Base-by-base conservation (phyloP, 2,113 vertebrate genomes). In the Micronycteris hirsuta region DNA sequence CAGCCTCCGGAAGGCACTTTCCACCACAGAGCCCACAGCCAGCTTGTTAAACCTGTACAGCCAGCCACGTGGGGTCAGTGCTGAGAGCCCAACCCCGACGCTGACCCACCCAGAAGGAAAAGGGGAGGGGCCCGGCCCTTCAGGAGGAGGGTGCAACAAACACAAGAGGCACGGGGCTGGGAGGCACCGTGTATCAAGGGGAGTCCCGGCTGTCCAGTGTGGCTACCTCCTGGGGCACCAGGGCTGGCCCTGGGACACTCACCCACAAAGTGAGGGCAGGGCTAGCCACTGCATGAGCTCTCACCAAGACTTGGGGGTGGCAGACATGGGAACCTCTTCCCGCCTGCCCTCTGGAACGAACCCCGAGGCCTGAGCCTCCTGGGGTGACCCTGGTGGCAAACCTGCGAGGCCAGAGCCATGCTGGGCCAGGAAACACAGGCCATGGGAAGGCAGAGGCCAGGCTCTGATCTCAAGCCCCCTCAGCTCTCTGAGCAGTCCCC, bases 11-110 rank as follows among this genome's bases (percentile, higher is more conserved):
- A 99, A 99, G 49, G 98, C 98, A 49, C 98, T 99, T 94, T 99
- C 99, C 43, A 99, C 99, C 97, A 99, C 98, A 0, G 99, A 98
- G 95, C 98, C 98, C 96, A 98, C 98, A 0, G 99, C 98, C 95
- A 99, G 99, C 88, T 99, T 99, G 97, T 99, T 99, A 97, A 99
- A 99, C 98, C 99, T 99, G 96, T 74, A 83, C 47, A 65, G 89
- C 56, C 68, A 28, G 68, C 67, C 74, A 19, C 0, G 0, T 0
- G 33, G 47, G 31, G 89, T 94, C 89, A 92, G 26, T 2, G 56
- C 43, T 41, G 36, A 78, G 81, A 58, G 52, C 36, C 67, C 4
- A 9, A 2, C 13, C 52, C 76, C 65, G 17, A 12, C 12, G 5
- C 45, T 17, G 17, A n/a, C 67, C 63, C 38, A 49, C 41, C 20